phyloP scores from a whole-genome alignment of 2,888 invertebrate species.

The Syrista parreyssii region DNA sequence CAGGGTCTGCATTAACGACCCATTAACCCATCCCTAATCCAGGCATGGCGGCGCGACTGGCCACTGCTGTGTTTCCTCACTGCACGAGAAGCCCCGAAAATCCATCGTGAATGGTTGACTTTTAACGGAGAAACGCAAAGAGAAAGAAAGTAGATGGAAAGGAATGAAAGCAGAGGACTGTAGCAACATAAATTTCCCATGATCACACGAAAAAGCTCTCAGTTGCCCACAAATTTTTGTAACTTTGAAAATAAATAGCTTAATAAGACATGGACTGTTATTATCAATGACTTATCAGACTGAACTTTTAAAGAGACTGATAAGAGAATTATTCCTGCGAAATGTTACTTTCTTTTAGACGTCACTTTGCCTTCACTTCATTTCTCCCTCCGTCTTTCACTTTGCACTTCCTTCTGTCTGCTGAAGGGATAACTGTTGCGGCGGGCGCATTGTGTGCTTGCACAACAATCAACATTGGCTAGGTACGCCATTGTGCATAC shows the following conservation, averaged over 20 bases:
- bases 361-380: background rate
- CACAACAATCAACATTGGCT: slow-evolving; percentile 51
- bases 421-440: slow-evolving; percentile 29
- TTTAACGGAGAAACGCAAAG: background rate
- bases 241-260: background rate
- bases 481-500: slow-evolving; percentile 41
- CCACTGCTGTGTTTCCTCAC: background rate
- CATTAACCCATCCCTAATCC: slow-evolving; percentile 8
- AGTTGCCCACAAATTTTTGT: background rate
- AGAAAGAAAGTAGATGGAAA: background rate
- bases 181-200: background rate
- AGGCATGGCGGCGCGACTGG: background rate
- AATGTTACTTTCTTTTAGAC: background rate
- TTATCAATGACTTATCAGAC: background rate
- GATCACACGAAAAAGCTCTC: background rate
- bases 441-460: slow-evolving; percentile 47
- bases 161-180: no score
- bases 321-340: background rate
- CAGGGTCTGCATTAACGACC: slow-evolving; percentile 1
- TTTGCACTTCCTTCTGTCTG: background rate
- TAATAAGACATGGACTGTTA: background rate
- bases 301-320: background rate
- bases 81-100: background rate
- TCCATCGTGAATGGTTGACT: no score
- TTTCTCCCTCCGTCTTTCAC: background rate